Conservation (phyloP, 2,113 vertebrate genomes). For the Periophthalmus modestus region DNA sequence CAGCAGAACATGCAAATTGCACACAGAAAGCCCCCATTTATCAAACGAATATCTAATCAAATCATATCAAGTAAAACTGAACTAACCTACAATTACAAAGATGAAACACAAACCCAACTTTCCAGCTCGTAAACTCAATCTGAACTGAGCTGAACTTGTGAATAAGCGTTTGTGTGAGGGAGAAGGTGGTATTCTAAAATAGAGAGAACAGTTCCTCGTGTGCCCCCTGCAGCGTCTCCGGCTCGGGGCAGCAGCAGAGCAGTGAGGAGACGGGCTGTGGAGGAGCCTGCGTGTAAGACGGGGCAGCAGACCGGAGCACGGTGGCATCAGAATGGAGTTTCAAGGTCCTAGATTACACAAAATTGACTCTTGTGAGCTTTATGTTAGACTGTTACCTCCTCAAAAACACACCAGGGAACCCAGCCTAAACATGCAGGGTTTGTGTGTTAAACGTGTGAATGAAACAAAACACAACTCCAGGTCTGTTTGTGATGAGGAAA, state of each 20-base stretch:
- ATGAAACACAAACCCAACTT: no score
- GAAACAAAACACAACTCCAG: no score
- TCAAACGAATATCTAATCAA: neutral
- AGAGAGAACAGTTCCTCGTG: conserved; percentile 47
- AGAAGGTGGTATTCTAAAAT: conserved; percentile 48
- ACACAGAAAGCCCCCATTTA: no score
- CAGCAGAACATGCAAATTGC: no score
- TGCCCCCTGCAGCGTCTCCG: conserved; percentile 51
- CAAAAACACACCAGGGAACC: no score
- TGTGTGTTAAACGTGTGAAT: no score
- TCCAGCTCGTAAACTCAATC: conserved; percentile 1
- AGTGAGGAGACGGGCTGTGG: conserved; percentile 61
- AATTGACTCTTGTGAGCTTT: no score
- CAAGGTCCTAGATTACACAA: no score
- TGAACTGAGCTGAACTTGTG: conserved; percentile 11
- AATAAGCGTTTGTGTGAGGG: conserved; percentile 18
- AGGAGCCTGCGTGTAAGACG: conserved; percentile 18
- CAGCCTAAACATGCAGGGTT: no score
- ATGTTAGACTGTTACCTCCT: no score
- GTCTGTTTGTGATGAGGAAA: no score
- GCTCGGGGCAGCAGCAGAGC: conserved; percentile 53
- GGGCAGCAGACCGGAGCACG: neutral
- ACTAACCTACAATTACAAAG: no score
- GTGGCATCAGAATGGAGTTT: neutral
- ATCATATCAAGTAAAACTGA: neutral